Conservation (phyloP, 2,113 vertebrate species). For the Alligator sinensis region DNA sequence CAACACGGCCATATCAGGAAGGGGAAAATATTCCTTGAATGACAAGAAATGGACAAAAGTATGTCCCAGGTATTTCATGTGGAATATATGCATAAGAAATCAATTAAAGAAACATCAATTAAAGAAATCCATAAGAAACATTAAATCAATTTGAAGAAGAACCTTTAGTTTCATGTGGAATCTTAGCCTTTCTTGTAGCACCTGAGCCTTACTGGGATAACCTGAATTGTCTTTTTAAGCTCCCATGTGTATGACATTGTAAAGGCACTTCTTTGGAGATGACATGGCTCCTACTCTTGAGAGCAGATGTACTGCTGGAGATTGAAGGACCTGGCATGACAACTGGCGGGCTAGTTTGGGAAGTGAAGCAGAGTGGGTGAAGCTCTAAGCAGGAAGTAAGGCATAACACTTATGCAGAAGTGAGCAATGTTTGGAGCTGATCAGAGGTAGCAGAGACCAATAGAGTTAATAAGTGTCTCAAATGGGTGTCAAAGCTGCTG, state of each 20-base stretch:
- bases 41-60: background rate
- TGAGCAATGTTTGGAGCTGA: background rate
- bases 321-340: background rate
- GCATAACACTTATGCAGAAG: background rate
- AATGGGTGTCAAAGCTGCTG: no score
- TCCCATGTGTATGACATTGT: background rate
- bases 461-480: background rate
- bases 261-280: background rate
- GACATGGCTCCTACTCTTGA: background rate
- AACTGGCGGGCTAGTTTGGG: background rate
- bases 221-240: background rate
- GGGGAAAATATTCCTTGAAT: background rate
- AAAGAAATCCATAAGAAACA: no score
- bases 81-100: fast-evolving
- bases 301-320: background rate
- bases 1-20: background rate
- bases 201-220: background rate
- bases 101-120: no score
- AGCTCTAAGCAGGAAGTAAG: background rate
- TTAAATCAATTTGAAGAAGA: background rate
- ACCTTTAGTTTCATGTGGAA: background rate
- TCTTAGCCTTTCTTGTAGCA: background rate
- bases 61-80: background rate
- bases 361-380: background rate
- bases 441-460: background rate